Base-by-base conservation (phyloP, 2,888 invertebrate genomes). In the Machimus rusticus region DNA sequence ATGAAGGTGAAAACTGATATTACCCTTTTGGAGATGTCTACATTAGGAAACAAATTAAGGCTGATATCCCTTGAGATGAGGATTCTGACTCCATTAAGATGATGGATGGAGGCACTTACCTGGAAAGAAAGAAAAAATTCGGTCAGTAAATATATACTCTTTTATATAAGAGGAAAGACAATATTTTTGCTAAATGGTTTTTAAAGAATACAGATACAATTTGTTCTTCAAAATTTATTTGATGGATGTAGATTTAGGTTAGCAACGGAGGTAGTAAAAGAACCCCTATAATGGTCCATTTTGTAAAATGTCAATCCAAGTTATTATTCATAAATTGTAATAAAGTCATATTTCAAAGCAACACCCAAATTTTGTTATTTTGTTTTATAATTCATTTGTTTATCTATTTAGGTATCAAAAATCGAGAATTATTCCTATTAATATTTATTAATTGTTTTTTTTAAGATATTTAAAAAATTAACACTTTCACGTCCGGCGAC, bases 21-120 rank as follows among this genome's bases (percentile, higher is more conserved):
- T 79, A 79, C 79, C 66, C 37, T 57, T 57, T 34, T 37, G n/a
- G 23, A 66, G 34, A 37, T 57, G 5, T 5, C 34, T 34, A 14
- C 57, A 82, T 82, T 66, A 57, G 23, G 37, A 34, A 82, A 82
- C 66, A 16, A 82, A 82, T 82, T 82, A 57, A 23, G 12, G 19
- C 16, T 57, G 66, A 57, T 82, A 37, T 37, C 82, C 39, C 57
- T 66, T 28, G 57, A 16, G 57, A 82, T 19, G 57, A 34, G 57
- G 9, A 51, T 19, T 37, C 16, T 6, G 16, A 34, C 6, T 57
- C 76, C 28, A 51, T 79, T 79, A 51, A 5, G 51, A 31, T 79
- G 79, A 79, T 82, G 34, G 34, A 82, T 82, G 19, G 57, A 34
- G 34, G 37, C 46, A 82, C 82, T 82, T 82, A 82, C 82, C 82